Conservation (phyloP, 2,113 vertebrate species). For the Phaetusa simplex region DNA sequence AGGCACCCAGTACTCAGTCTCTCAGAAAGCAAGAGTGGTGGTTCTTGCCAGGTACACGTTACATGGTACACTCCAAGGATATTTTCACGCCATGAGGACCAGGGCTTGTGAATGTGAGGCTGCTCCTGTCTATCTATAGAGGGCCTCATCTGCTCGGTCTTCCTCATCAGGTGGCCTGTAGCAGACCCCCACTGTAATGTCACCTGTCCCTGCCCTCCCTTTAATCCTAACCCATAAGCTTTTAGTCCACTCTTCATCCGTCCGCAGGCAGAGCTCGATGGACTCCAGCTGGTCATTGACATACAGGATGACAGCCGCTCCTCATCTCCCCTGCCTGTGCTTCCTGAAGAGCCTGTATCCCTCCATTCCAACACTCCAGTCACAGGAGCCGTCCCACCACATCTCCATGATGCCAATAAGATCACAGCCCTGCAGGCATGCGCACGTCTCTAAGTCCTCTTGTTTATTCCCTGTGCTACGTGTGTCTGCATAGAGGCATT, state of each 20-base stretch:
- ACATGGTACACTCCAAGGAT: neutral
- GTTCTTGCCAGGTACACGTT: neutral
- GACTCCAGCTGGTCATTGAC: too few relatives aligned
- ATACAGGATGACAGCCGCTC: neutral
- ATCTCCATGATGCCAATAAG: neutral
- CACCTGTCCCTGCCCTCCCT: neutral
- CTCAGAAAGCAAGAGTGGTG: neutral
- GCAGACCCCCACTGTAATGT: neutral
- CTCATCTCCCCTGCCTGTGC: neutral
- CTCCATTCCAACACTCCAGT: neutral
- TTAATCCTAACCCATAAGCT: neutral
- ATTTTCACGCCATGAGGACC: neutral
- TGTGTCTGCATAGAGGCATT: neutral
- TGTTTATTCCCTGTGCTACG: too few relatives aligned
- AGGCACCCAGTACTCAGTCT: accelerated
- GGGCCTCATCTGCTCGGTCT: neutral
- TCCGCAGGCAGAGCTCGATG: neutral
- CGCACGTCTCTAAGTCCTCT: neutral
- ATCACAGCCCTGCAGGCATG: neutral
- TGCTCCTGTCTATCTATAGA: neutral
- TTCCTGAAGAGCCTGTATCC: neutral
- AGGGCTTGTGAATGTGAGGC: neutral
- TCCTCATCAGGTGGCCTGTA: neutral
- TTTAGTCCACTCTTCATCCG: neutral
- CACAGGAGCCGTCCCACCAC: neutral